Conservation (phyloP, 2,797 vertebrate genomes). For the Antrozous pallidus region DNA sequence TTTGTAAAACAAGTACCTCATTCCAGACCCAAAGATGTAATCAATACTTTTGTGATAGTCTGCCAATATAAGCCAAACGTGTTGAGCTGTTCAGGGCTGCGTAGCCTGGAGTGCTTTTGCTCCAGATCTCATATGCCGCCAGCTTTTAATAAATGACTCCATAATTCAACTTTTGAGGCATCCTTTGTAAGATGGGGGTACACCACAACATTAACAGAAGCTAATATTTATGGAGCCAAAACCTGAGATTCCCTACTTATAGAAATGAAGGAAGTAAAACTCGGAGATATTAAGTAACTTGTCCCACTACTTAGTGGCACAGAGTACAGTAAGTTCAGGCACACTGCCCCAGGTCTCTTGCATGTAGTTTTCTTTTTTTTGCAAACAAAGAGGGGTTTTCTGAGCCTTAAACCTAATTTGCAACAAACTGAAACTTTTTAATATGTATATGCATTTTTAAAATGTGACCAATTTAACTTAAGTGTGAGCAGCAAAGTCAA, state of each 20-base stretch:
- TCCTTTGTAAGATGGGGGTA: no score
- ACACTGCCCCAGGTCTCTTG: background rate
- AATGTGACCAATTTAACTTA: background rate
- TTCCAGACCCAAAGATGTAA: no score
- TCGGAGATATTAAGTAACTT: background rate
- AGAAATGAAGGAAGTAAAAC: background rate
- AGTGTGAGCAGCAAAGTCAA: background rate
- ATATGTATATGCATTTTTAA: background rate
- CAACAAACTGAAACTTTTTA: background rate
- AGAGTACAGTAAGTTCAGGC: background rate
- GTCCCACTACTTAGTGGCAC: background rate
- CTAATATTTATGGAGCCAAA: background rate
- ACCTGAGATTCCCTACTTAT: background rate
- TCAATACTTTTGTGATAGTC: no score
- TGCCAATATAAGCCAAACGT: no score
- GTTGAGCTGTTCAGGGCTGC: no score
- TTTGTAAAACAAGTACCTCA: no score
- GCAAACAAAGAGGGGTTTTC: background rate
- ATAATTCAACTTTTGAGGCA: no score
- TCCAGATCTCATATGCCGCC: no score
- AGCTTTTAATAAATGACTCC: no score
- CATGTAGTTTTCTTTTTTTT: background rate
- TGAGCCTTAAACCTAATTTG: background rate
- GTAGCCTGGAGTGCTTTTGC: no score
- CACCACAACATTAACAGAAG: background rate